phyloP scores from a whole-genome alignment of 2,888 invertebrate species.

The Choristoneura rosaceana region DNA sequence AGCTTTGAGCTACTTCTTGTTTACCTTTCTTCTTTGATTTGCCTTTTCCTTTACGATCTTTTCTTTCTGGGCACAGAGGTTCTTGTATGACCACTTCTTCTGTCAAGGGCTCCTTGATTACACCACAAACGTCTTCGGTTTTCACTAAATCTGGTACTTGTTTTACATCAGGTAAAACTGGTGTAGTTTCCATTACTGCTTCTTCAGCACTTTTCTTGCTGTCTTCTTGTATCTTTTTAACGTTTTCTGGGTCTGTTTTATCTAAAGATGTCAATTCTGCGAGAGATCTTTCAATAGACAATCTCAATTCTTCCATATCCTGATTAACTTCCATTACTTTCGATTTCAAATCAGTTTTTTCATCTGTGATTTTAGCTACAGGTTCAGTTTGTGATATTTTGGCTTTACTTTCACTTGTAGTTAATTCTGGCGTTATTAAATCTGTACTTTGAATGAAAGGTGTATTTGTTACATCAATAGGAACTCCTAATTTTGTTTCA shows the following conservation, averaged over 20 bases:
- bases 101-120: conserved; percentile 41
- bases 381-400: conserved; percentile 46
- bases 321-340: conserved; percentile 79
- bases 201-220: conserved; percentile 18
- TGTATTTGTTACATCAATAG: conserved; percentile 50
- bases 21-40: conserved; percentile 74
- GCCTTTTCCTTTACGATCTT: conserved; percentile 72
- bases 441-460: conserved; percentile 63
- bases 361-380: conserved; percentile 49
- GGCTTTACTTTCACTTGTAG: conserved; percentile 48
- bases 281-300: conserved; percentile 76
- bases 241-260: conserved; percentile 61
- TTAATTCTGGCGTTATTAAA: conserved; percentile 50
- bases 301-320: conserved; percentile 76
- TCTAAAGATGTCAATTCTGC: conserved; percentile 73
- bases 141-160: neutral
- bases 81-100: conserved; percentile 47
- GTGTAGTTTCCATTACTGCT: neutral
- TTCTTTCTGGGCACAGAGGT: conserved; percentile 65
- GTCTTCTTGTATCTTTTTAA: conserved; percentile 49
- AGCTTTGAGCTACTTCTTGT: conserved; percentile 53
- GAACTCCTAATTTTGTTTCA: conserved; percentile 52
- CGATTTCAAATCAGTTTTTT: conserved; percentile 74
- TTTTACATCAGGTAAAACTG: neutral
- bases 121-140: conserved; percentile 33